Conservation (phyloP, 2,113 vertebrate species). For the Zosterops hypoxanthus region DNA sequence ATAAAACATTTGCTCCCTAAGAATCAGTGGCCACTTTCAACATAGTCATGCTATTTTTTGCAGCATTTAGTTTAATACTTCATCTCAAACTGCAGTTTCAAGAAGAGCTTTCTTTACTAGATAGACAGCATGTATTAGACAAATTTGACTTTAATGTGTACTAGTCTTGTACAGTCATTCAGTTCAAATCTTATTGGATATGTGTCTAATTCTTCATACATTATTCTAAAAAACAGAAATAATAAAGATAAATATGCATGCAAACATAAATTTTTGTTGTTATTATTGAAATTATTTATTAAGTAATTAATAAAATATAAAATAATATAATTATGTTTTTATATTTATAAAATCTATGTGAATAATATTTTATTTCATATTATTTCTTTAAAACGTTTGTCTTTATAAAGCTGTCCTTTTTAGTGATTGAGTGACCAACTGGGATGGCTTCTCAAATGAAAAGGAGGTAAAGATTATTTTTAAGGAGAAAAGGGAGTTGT, state of each 20-base stretch:
- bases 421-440: background rate
- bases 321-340: background rate
- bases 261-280: rapidly evolving
- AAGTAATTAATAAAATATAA: background rate
- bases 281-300: background rate
- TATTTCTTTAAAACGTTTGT: background rate
- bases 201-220: background rate
- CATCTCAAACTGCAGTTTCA: background rate
- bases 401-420: background rate
- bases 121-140: background rate
- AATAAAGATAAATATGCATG: background rate
- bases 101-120: background rate
- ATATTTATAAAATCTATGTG: background rate
- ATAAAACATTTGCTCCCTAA: background rate
- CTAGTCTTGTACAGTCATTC: background rate
- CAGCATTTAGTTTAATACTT: background rate
- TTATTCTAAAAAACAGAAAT: background rate
- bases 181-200: background rate
- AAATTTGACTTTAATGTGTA: background rate
- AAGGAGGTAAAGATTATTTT: background rate
- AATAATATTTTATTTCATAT: background rate
- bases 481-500: background rate
- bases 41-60: background rate
- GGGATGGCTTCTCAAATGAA: background rate
- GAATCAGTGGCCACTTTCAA: background rate